A percentile compares a stretch with the other conserved stretches of the same genome.
Evolutionary conservation across 2,113 vertebrate genomes (phyloP).

Genomic region (Ailuropoda melanoleuca): DNA sequence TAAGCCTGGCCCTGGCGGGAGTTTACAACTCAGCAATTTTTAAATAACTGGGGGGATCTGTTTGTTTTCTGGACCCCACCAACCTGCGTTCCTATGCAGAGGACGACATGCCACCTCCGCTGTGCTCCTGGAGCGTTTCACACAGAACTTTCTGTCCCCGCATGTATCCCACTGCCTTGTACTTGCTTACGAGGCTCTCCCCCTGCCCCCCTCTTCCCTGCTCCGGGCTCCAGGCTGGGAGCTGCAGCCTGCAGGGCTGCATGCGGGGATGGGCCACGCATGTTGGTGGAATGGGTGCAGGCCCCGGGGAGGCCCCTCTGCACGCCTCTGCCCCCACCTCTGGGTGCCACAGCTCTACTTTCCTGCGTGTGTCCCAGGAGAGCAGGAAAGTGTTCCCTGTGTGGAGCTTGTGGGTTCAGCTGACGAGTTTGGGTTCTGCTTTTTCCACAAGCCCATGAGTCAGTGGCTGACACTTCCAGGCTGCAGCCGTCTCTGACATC

Average conservation of each 20-base stretch:
- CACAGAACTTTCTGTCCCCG: background rate
- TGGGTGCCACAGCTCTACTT: background rate
- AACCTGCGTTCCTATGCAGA: background rate
- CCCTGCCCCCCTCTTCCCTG: background rate
- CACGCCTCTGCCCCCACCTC: no score
- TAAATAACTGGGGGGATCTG: background rate
- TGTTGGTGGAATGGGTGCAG: background rate
- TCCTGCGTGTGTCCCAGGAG: background rate
- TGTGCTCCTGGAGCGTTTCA: background rate
- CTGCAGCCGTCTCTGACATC: background rate
- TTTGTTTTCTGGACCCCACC: background rate
- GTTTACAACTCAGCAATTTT: background rate
- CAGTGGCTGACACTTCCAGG: background rate
- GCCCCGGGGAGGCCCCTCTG: fast-evolving
- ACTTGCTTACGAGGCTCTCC: background rate
- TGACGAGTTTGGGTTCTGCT: background rate
- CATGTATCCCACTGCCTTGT: background rate
- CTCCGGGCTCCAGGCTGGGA: background rate
- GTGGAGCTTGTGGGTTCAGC: no score
- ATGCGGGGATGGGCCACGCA: fast-evolving
- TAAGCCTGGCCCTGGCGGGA: background rate
- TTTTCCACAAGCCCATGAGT: background rate
- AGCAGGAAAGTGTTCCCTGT: background rate
- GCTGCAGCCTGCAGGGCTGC: background rate
- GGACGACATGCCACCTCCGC: no score